Conservation (phyloP, 2,113 vertebrate species). For the Ictalurus furcatus region DNA sequence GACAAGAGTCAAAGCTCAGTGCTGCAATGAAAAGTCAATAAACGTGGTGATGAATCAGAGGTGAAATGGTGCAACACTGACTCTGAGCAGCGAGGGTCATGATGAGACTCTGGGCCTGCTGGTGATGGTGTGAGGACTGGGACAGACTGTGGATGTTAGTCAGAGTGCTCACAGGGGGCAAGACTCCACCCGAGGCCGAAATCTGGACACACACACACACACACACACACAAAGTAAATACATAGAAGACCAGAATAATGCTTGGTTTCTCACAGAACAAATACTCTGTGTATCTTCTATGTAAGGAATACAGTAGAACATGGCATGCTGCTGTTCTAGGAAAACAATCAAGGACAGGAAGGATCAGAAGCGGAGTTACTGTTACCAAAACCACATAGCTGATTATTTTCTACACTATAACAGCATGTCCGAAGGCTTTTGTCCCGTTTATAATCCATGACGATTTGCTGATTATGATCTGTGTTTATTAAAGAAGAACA, state of each 20-base stretch:
- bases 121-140: conserved; percentile 81
- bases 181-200: conserved; percentile 87
- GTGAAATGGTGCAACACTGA: conserved; percentile 55
- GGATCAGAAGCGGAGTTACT: too few relatives aligned
- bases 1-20: neutral
- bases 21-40: neutral
- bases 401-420: neutral
- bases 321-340: too few relatives aligned
- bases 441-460: neutral
- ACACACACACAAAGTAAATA: conserved; percentile 22
- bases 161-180: conserved; percentile 95
- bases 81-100: conserved; percentile 93
- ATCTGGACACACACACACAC: conserved; percentile 74
- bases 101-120: conserved; percentile 97
- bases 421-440: neutral
- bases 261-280: conserved; percentile 29
- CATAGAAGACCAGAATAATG: conserved; percentile 6
- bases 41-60: neutral
- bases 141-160: conserved; percentile 91
- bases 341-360: too few relatives aligned
- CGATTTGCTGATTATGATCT: neutral
- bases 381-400: too few relatives aligned
- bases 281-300: neutral
- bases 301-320: neutral
- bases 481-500: neutral